These are phyloP conservation scores for Sinhomidia bicolor DNA, from an alignment of 2,888 invertebrate species.

Conservation along the genomic window DNA sequence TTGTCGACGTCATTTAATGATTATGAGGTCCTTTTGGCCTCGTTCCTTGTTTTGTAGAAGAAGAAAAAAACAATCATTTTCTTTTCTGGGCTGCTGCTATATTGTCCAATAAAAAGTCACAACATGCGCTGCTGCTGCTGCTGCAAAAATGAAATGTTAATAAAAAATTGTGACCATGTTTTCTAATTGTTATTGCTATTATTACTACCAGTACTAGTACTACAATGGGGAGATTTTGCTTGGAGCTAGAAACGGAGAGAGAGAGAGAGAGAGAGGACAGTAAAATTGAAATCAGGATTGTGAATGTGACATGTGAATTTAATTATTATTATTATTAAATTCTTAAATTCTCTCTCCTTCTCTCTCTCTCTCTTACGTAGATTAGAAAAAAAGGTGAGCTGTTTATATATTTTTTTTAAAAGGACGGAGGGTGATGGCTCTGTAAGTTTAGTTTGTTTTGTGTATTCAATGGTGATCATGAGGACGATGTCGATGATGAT, in stretches of 20 bases:
- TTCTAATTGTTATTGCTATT: neutral
- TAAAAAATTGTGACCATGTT: conserved; percentile 13
- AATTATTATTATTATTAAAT: neutral
- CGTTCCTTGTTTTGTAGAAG: neutral
- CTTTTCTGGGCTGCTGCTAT: neutral
- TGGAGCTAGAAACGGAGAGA: neutral
- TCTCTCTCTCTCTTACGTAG: neutral
- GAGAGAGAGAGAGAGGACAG: too few relatives aligned
- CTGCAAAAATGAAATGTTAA: neutral
- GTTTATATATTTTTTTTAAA: neutral
- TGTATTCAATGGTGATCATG: too few relatives aligned
- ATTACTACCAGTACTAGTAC: too few relatives aligned
- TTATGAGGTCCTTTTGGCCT: conserved; percentile 46
- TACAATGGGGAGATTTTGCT: neutral
- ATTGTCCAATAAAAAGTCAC: conserved; percentile 11
- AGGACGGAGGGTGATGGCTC: neutral
- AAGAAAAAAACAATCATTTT: neutral
- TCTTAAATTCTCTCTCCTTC: neutral
- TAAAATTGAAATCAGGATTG: too few relatives aligned
- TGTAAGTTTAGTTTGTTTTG: too few relatives aligned
- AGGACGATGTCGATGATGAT: too few relatives aligned
- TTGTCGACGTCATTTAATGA: conserved; percentile 19
- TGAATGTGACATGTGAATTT: neutral
- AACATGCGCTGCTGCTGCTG: neutral
- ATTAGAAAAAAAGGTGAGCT: neutral